A percentile compares a stretch with the other conserved stretches of the same genome.
Conservation (phyloP, 2,797 vertebrate genomes). For the Simalia tracyae region DNA sequence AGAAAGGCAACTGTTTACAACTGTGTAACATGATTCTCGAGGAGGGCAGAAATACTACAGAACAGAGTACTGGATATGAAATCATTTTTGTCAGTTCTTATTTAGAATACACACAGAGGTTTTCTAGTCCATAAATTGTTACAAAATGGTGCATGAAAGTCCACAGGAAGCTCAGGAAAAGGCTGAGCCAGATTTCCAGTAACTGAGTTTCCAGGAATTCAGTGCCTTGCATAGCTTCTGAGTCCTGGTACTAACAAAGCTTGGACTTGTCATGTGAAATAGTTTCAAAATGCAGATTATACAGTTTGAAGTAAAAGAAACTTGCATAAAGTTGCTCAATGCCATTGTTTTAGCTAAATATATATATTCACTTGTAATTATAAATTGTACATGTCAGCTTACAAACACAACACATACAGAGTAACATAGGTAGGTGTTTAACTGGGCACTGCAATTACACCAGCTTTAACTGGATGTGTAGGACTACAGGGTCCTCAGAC, state of each 20-base stretch:
- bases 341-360: not conserved
- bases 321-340: too few relatives aligned
- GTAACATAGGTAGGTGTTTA: too few relatives aligned
- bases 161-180: not conserved
- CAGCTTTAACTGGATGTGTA: too few relatives aligned
- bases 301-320: not conserved
- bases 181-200: not conserved
- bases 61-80: not conserved
- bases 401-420: not conserved
- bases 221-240: not conserved
- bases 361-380: not conserved
- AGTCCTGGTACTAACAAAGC: not conserved
- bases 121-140: not conserved
- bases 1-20: not conserved
- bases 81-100: not conserved
- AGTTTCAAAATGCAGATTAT: not conserved
- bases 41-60: not conserved
- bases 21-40: not conserved
- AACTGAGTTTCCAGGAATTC: not conserved
- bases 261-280: not conserved
- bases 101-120: not conserved
- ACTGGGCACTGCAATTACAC: too few relatives aligned
- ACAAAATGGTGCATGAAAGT: not conserved
- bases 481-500: too few relatives aligned
- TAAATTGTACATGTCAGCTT: not conserved